These are phyloP conservation scores for Aegypius monachus DNA, from an alignment of 2,113 vertebrate species.

Conservation along the genomic window DNA sequence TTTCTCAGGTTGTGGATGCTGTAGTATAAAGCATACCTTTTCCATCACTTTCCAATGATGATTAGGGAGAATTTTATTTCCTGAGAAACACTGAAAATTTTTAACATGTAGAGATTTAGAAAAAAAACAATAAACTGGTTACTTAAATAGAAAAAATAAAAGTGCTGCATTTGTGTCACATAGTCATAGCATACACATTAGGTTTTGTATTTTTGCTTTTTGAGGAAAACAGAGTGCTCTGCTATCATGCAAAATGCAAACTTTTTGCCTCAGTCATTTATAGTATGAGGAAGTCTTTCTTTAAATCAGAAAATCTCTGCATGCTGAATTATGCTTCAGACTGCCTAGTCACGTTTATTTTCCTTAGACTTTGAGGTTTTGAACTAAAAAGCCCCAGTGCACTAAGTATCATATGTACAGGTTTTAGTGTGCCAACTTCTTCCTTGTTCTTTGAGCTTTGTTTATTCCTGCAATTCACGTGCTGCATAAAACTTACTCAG, in stretches of 20 bases:
- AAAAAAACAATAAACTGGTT: neutral
- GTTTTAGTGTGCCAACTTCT: neutral
- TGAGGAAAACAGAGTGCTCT: neutral
- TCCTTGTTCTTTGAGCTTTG: neutral
- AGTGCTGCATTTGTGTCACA: neutral
- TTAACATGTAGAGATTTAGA: neutral
- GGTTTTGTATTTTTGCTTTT: neutral
- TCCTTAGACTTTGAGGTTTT: neutral
- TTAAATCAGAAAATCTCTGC: neutral
- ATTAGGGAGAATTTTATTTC: neutral
- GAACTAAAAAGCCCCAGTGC: fast-evolving
- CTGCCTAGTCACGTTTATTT: neutral
- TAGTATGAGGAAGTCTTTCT: neutral
- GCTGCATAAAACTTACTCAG: neutral
- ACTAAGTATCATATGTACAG: fast-evolving
- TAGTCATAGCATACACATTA: neutral
- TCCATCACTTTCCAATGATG: neutral
- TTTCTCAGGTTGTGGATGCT: neutral
- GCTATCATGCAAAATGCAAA: neutral
- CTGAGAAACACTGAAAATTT: neutral
- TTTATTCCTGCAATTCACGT: neutral
- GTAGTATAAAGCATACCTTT: neutral
- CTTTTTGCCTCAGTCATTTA: neutral
- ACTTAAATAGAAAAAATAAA: neutral
- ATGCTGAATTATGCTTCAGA: neutral